Evolutionary conservation across 2,113 vertebrate species (phyloP).

Genomic region (Melanocharis versteri): DNA sequence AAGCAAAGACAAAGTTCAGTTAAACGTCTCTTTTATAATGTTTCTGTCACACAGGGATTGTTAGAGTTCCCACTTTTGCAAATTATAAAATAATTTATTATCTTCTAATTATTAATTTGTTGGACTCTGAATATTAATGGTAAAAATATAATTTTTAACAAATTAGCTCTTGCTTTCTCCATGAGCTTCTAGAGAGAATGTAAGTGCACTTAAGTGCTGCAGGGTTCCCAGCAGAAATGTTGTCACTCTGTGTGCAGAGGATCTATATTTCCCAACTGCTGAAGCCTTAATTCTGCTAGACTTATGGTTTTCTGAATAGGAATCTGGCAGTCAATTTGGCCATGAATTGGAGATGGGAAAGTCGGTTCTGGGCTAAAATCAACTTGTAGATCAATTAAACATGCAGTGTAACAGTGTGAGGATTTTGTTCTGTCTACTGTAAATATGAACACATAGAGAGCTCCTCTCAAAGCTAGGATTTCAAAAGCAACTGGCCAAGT

Average conservation of each 20-base stretch:
- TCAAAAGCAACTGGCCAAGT: neutral
- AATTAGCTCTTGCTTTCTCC: neutral
- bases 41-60: neutral
- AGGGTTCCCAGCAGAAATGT: neutral
- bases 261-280: neutral
- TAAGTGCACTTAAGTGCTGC: neutral
- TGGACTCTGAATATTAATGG: neutral
- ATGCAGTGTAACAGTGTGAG: neutral
- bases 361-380: neutral
- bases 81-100: neutral
- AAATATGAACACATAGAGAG: neutral
- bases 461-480: neutral
- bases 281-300: neutral
- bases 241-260: accelerated
- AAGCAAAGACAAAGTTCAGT: neutral
- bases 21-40: neutral
- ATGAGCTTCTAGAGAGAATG: neutral
- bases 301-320: neutral
- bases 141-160: neutral
- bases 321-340: neutral
- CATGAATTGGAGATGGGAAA: neutral
- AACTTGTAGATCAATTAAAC: neutral
- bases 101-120: neutral
- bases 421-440: neutral
- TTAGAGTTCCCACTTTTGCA: neutral